Evolutionary conservation across 2,797 vertebrate species (phyloP).

Genomic region (Picus viridis): DNA sequence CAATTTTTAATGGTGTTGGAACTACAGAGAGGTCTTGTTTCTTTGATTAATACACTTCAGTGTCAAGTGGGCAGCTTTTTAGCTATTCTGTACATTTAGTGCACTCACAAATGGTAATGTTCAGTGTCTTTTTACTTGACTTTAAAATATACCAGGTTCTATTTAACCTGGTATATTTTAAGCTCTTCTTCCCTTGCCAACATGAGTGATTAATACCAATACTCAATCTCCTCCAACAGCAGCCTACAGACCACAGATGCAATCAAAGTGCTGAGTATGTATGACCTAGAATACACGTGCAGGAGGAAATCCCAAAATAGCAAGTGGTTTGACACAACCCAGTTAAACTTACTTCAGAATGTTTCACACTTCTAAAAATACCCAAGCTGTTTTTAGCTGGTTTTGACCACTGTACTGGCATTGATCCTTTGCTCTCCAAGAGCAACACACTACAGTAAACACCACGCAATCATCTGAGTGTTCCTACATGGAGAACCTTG

Average conservation of each 20-base stretch:
- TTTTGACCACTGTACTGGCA: background rate
- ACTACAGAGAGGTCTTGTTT: background rate
- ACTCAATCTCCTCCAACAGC: background rate
- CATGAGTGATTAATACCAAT: background rate
- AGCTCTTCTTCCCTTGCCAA: background rate
- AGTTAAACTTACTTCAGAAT: conserved; percentile 14
- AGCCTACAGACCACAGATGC: background rate
- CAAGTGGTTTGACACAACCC: background rate
- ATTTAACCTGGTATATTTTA: background rate
- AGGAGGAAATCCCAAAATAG: background rate
- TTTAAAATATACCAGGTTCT: background rate
- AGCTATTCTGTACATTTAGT: background rate
- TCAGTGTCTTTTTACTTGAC: background rate
- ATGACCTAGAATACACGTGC: background rate
- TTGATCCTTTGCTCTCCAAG: background rate
- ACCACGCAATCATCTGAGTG: background rate
- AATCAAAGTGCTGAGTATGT: background rate
- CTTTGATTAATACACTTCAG: background rate
- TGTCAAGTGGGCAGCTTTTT: background rate
- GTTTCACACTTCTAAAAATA: conserved; percentile 4
- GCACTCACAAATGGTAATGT: background rate
- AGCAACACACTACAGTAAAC: background rate
- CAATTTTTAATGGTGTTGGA: background rate
- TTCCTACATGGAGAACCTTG: background rate
- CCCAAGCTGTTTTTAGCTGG: background rate